Evolutionary conservation across 1,140 invertebrate genomes (phyloP), one percentile per base, ranked within the genome.

Genomic region (Campoletis sonorensis): DNA sequence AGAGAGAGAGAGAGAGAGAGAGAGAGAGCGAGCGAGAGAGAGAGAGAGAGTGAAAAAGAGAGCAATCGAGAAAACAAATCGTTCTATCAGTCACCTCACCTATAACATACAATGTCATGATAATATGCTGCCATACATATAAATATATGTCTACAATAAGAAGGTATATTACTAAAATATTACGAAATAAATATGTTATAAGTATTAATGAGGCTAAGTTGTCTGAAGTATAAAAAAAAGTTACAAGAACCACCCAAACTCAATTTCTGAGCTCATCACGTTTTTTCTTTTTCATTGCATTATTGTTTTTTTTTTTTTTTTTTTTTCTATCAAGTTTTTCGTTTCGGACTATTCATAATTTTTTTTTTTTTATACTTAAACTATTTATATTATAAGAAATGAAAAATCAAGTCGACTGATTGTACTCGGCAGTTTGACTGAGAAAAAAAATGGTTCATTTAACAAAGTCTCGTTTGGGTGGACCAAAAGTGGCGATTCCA

Each of bases 101-200:
- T 90, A 89, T 89, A 91, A 90, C 87, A 91, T 89, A 92, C 85
- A 90, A 89, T 89, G 88, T 90, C 89, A 90, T 90, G 83, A 89
- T 90, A 91, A 89, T 90, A 91, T 89, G 89, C 91, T 92, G 89
- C 89, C 91, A 92, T 91, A 89, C 88, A 89, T 92, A 92, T 91
- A 91, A 91, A 92, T 92, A 91, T 87, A 92, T 92, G 91, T 92
- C 89, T 91, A 90, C 85, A 87, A 86, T 92, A 92, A 90, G 89
- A 84, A 91, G 71, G 86, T 90, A 91, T 89, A 91, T 91, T 89
- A 90, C 84, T 91, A 88, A 90, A 87, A 86, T 85, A 91, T 90
- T 90, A 89, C 85, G 79, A 89, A 90, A 89, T 86, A 88, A 90
- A 89, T 90, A 89, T 89, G 85, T 88, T 87, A 86, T 86, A 87